Conservation (phyloP, 2,797 vertebrate genomes). For the Gallinago stenura region DNA sequence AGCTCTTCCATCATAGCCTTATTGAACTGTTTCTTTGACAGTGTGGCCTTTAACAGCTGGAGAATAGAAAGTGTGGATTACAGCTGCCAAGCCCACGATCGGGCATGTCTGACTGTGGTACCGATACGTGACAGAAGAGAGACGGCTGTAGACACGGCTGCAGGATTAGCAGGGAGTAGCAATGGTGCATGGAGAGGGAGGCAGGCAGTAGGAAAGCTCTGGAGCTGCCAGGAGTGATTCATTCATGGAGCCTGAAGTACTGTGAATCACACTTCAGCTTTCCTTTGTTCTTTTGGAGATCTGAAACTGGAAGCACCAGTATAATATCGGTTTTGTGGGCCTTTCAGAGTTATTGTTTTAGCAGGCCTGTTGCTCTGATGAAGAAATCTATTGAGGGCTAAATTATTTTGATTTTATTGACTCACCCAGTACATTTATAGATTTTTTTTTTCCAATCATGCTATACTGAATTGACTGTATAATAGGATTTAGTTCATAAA, state of each 20-base stretch:
- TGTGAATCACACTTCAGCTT: constrained; percentile 12
- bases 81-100: background rate
- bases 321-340: background rate
- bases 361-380: background rate
- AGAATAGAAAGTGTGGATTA: constrained; percentile 8
- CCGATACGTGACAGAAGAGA: background rate
- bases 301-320: background rate
- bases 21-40: background rate
- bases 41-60: background rate
- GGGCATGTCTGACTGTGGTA: background rate
- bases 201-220: background rate
- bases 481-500: background rate
- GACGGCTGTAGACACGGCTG: background rate
- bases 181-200: background rate
- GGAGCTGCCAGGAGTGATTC: constrained; percentile 15
- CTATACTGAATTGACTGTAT: background rate
- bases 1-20: constrained; percentile 37
- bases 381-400: background rate
- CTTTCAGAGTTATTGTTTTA: background rate
- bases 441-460: background rate
- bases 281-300: background rate
- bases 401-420: constrained; percentile 23
- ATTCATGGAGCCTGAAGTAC: constrained; percentile 2
- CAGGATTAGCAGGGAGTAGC: background rate
- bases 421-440: background rate